phyloP scores from a whole-genome alignment of 92 coral and sea anemone genomes.

The Ricordea florida region DNA sequence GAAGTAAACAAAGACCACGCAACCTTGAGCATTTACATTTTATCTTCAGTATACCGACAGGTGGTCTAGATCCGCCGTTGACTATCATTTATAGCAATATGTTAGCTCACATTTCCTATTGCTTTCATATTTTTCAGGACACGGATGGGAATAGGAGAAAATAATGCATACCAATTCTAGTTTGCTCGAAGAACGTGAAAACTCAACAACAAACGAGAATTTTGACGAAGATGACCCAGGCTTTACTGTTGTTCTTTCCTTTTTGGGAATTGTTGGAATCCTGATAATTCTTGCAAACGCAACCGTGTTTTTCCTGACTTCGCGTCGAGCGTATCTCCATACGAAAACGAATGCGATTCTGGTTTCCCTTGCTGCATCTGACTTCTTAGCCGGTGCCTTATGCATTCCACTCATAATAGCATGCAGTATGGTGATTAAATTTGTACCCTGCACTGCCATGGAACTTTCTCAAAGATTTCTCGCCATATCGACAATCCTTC shows the following conservation, averaged over 20 bases:
- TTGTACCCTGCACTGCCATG: conserved; percentile 1
- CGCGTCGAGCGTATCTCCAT: not conserved
- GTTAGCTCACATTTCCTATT: too few relatives aligned
- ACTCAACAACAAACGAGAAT: too few relatives aligned
- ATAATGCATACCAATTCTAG: too few relatives aligned
- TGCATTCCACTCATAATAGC: conserved; percentile 42
- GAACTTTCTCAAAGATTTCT: conserved; percentile 41
- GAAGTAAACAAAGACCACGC: too few relatives aligned
- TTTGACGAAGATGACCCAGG: not conserved
- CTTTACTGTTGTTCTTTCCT: not conserved
- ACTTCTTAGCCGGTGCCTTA: conserved; percentile 31
- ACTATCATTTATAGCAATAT: too few relatives aligned
- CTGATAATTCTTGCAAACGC: conserved; percentile 28
- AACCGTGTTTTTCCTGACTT: conserved; percentile 18
- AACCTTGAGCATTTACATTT: too few relatives aligned
- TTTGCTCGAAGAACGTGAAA: too few relatives aligned
- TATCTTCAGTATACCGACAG: too few relatives aligned
- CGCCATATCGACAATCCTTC: conserved; percentile 51
- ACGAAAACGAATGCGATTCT: conserved; percentile 44
- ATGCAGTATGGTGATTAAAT: not conserved
- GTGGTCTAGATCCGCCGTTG: too few relatives aligned
- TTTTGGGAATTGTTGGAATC: conserved; percentile 31
- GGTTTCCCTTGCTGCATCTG: conserved; percentile 49
- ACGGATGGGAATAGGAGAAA: too few relatives aligned
- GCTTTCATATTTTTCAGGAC: too few relatives aligned